phyloP scores from a whole-genome alignment of 2,888 invertebrate species.

The Exocentrus adspersus region DNA sequence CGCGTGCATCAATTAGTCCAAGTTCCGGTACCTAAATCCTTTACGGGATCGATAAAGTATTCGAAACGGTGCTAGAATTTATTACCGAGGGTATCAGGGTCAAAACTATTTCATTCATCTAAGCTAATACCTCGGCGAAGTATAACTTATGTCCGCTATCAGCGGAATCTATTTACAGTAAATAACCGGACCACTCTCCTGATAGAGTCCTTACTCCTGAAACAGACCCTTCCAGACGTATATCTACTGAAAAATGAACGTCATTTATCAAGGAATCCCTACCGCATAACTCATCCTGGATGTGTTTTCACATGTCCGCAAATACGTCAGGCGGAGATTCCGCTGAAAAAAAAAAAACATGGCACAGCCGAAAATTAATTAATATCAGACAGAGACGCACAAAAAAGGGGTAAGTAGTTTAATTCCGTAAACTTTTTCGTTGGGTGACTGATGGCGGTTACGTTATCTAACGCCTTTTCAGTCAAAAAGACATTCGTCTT shows the following conservation, averaged over 20 bases:
- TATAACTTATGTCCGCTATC: slow-evolving; percentile 15
- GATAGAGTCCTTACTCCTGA: slow-evolving; percentile 15
- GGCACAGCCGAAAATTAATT: slow-evolving; percentile 9
- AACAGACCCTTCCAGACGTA: slow-evolving; percentile 20
- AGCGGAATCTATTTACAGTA: slow-evolving; percentile 17
- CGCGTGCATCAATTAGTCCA: background rate
- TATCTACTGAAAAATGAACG: slow-evolving; percentile 28
- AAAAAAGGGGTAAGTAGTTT: background rate
- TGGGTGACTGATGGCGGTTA: background rate
- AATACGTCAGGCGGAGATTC: slow-evolving; percentile 10
- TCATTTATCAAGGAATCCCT: slow-evolving; percentile 31
- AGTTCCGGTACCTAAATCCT: no score
- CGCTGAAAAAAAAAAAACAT: background rate
- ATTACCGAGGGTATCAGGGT: no score
- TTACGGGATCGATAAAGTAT: no score
- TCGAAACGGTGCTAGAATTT: no score
- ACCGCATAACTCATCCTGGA: slow-evolving; percentile 29
- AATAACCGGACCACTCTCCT: slow-evolving; percentile 13
- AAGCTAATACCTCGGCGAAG: background rate
- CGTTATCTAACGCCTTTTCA: no score
- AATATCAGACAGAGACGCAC: slow-evolving; percentile 1
- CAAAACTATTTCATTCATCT: background rate
- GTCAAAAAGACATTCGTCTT: no score
- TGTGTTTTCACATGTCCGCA: slow-evolving; percentile 25
- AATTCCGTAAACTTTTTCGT: slow-evolving; percentile 11